Conservation (phyloP, 2,888 invertebrate genomes). For the Hypolimnas misippus region DNA sequence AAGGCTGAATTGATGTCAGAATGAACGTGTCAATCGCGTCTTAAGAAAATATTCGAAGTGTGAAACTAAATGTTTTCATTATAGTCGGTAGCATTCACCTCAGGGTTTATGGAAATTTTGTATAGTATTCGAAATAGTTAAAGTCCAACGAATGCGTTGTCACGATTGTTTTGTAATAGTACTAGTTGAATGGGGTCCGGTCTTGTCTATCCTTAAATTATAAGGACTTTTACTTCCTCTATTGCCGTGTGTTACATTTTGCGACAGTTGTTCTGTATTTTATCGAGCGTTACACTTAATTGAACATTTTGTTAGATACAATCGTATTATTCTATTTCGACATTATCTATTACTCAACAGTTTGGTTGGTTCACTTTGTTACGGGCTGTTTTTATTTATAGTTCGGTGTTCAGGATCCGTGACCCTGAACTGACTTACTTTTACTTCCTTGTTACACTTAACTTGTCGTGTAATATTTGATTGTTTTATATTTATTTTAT, state of each 20-base stretch:
- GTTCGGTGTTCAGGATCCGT: conserved; percentile 55
- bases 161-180: conserved; percentile 60
- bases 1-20: too few species aligned
- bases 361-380: conserved; percentile 45
- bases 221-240: conserved; percentile 72
- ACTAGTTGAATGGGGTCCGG: conserved; percentile 48
- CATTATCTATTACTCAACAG: conserved; percentile 48
- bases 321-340: conserved; percentile 50
- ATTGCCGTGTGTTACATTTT: conserved; percentile 53
- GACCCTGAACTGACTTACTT: conserved; percentile 69
- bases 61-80: background rate
- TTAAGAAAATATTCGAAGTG: too few species aligned
- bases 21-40: too few species aligned
- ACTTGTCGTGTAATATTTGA: conserved; percentile 26
- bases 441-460: conserved; percentile 71
- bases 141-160: conserved; percentile 46
- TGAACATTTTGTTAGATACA: conserved; percentile 60
- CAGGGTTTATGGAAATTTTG: conserved; percentile 63
- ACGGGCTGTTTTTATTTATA: conserved; percentile 47
- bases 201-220: conserved; percentile 59
- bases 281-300: conserved; percentile 51
- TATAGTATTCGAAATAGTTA: conserved; percentile 38
- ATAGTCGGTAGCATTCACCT: too few species aligned
- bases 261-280: conserved; percentile 45
- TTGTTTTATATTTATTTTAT: conserved; percentile 14